phyloP scores from a whole-genome alignment of 2,113 vertebrate genomes.

The Puma concolor region DNA sequence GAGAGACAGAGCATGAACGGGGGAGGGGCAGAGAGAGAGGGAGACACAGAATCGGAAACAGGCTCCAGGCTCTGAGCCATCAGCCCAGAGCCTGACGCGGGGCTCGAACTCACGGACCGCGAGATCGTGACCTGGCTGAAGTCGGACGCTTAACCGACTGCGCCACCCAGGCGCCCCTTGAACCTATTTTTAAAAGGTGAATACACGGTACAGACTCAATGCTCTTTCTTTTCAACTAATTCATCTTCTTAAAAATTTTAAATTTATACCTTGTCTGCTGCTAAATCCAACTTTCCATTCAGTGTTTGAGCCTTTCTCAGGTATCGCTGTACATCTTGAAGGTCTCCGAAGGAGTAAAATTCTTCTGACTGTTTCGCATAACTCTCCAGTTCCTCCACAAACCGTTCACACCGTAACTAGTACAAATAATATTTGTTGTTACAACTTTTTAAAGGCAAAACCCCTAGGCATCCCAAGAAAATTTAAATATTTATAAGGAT shows the following conservation, averaged over 20 bases:
- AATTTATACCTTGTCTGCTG: constrained; percentile 88
- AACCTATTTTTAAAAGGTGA: not conserved
- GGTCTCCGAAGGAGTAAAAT: constrained; percentile 86
- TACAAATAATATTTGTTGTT: not conserved
- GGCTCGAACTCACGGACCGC: too few relatives aligned
- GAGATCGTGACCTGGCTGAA: too few relatives aligned
- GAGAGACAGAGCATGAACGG: too few relatives aligned
- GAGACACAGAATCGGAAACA: too few relatives aligned
- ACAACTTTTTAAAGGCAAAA: not conserved
- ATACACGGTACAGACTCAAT: not conserved
- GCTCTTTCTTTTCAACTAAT: not conserved
- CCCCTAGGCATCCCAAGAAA: not conserved
- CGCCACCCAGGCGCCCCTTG: too few relatives aligned
- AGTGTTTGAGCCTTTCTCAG: constrained; percentile 90
- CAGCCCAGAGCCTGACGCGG: too few relatives aligned
- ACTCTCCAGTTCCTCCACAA: constrained; percentile 90
- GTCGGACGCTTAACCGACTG: too few relatives aligned
- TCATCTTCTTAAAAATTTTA: not conserved
- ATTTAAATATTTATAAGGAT: not conserved
- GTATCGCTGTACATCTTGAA: constrained; percentile 88
- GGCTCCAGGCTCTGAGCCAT: too few relatives aligned
- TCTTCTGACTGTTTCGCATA: constrained; percentile 90
- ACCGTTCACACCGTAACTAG: constrained; percentile 88
- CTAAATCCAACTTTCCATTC: constrained; percentile 88
- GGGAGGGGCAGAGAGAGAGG: too few relatives aligned